Conservation (phyloP, 2,113 vertebrate species). For the Hydrochoerus hydrochaeris region DNA sequence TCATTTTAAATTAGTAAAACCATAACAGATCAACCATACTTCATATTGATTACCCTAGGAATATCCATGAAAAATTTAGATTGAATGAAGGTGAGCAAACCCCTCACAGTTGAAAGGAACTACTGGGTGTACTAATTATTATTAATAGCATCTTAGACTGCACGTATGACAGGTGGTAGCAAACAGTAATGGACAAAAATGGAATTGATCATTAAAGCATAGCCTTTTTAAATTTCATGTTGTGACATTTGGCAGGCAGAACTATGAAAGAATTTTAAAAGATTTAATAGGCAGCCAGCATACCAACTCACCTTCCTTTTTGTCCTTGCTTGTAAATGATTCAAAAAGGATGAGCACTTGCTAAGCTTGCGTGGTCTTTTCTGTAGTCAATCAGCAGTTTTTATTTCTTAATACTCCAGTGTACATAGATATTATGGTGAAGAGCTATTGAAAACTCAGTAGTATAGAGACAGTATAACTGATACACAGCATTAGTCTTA, state of each 20-base stretch:
- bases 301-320: slow-evolving; percentile 71
- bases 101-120: neutral
- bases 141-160: slow-evolving; percentile 36
- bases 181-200: slow-evolving; percentile 69
- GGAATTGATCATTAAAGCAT: slow-evolving; percentile 52
- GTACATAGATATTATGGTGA: neutral
- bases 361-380: slow-evolving; percentile 67
- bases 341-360: slow-evolving; percentile 63
- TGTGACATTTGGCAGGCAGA: slow-evolving; percentile 71
- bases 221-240: slow-evolving; percentile 71
- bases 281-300: slow-evolving; percentile 55
- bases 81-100: slow-evolving; percentile 11
- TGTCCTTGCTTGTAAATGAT: slow-evolving; percentile 65
- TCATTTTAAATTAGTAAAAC: slow-evolving; percentile 50
- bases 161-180: neutral
- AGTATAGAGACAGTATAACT: neutral
- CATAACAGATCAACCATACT: neutral
- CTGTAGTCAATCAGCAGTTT: slow-evolving; percentile 61
- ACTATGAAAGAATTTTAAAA: slow-evolving; percentile 75
- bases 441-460: neutral
- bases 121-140: slow-evolving; percentile 37
- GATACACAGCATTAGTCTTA: neutral
- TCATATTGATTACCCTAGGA: slow-evolving; percentile 21
- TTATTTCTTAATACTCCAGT: slow-evolving; percentile 67
- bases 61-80: slow-evolving; percentile 35